Evolutionary conservation across 2,797 vertebrate species (phyloP).

Genomic region (Artibeus lituratus): DNA sequence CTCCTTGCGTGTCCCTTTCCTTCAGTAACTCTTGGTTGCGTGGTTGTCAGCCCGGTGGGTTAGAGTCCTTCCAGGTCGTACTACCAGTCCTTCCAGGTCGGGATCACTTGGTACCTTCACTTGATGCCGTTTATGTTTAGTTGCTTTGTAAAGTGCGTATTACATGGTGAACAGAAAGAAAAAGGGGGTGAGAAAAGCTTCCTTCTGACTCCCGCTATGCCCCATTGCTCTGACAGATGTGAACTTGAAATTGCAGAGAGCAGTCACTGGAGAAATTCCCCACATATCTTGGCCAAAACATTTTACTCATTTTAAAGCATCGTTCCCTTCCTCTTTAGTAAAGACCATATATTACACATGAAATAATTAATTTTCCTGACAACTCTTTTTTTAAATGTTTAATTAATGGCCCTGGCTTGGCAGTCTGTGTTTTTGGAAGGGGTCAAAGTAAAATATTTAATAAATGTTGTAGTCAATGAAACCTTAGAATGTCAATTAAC

Average conservation of each 20-base stretch:
- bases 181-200: neutral
- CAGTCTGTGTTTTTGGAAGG: slow-evolving; percentile 47
- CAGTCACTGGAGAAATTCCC: neutral
- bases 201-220: neutral
- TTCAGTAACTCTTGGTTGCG: accelerated
- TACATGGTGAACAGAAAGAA: too few species aligned
- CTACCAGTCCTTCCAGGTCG: accelerated
- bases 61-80: neutral
- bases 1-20: neutral
- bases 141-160: neutral
- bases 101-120: neutral
- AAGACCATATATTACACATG: neutral
- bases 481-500: slow-evolving; percentile 53
- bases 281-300: neutral
- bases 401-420: slow-evolving; percentile 48
- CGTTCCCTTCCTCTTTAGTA: neutral
- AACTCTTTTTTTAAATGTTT: neutral
- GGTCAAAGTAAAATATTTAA: slow-evolving; percentile 42
- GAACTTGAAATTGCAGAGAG: neutral
- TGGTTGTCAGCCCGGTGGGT: accelerated
- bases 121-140: neutral
- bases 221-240: neutral
- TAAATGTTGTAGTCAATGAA: slow-evolving; percentile 51
- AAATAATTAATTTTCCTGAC: slow-evolving; percentile 42
- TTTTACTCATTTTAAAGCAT: neutral